Evolutionary conservation across 2,113 vertebrate species (phyloP), one percentile per base, ranked within the genome.

Genomic region (Misgurnus anguillicaudatus): DNA sequence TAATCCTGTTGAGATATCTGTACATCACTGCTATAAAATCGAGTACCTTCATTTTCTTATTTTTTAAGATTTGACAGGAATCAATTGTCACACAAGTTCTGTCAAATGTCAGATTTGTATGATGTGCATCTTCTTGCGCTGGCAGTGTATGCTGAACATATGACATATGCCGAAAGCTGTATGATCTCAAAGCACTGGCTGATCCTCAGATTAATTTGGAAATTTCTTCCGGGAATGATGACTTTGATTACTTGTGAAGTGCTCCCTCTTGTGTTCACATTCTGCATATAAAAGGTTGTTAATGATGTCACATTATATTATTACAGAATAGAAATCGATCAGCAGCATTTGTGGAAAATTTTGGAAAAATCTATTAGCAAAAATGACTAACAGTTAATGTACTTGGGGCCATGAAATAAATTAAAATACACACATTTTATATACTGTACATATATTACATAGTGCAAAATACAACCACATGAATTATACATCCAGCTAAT

Each of bases 181-280:
- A 48, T 51, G 60, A 64, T 9, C 24, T 38, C 19, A 31, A 1
- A 1, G 24, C 24, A 31, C 24, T 60, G 17, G 14, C 21, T 13
- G 17, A 45, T 41, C 24, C n/a, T 73, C 39, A 60, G 24, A 31
- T 19, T 72, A 51, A 77, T 63, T 68, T 45, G 57, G 38, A 81
- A 31, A 47, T 60, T 48, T 58, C 42, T 63, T n/a, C 55, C 41
- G 75, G 47, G 60, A 3, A 14, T 48, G 5, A 63, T 38, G 38
- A 31, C 17, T 21, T 11, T 71, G 51, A 48, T 38, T 68, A 80
- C 73, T 58, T 81, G 74, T 83, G 69, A 81, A 84, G 66, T 87
- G 81, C 84, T 84, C 83, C 85, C 85, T 75, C 85, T 85, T 76
- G 84, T 86, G 84, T 82, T 83, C 47, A 72, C 4, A 62, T 9